Evolutionary conservation across 2,113 vertebrate genomes (phyloP).

Genomic region (Rhineura floridana): DNA sequence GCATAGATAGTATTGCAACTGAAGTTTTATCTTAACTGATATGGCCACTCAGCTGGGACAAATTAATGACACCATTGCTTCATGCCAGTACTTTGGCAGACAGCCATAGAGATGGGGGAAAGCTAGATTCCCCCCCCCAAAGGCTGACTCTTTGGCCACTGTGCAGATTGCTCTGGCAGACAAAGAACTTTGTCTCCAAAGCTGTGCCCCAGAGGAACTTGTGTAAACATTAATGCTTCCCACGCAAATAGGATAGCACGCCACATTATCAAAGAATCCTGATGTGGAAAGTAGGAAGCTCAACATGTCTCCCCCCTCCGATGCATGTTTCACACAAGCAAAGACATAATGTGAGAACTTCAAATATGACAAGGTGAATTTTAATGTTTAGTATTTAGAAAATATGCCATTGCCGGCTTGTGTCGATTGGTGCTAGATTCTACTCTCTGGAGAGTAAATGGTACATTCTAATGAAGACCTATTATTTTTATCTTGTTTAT

Average conservation of each 20-base stretch:
- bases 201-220: neutral
- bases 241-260: too few relatives aligned
- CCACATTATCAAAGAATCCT: neutral
- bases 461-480: neutral
- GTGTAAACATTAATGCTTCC: neutral
- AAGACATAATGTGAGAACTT: neutral
- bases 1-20: neutral
- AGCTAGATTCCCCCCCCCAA: neutral
- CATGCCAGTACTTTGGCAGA: neutral
- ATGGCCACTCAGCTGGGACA: neutral
- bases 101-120: too few relatives aligned
- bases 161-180: neutral
- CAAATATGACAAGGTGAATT: too few relatives aligned
- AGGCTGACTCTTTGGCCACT: neutral
- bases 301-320: neutral
- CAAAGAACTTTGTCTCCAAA: neutral
- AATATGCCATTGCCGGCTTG: neutral
- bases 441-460: neutral
- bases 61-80: neutral
- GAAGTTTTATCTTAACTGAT: neutral
- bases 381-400: neutral
- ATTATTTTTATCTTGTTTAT: too few relatives aligned
- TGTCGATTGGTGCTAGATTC: neutral
- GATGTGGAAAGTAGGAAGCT: neutral
- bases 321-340: neutral